These are phyloP conservation scores for Arremon aurantiirostris DNA, from an alignment of 2,797 vertebrate species.

Conservation along the genomic window DNA sequence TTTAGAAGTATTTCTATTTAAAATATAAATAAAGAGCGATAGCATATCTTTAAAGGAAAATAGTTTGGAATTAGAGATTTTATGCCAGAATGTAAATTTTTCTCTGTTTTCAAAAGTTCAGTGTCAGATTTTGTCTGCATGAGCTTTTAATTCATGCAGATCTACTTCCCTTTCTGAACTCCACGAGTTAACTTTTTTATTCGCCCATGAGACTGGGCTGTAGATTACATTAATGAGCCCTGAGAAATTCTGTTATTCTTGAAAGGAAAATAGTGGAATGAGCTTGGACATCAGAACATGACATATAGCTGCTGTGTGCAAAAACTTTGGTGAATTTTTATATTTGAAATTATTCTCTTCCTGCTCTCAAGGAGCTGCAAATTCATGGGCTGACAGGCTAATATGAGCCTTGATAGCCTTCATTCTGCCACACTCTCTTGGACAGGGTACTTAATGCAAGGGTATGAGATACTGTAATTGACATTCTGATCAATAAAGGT, in stretches of 20 bases:
- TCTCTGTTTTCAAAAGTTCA: background rate
- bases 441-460: constrained; percentile 43
- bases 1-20: background rate
- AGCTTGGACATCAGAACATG: background rate
- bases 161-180: background rate
- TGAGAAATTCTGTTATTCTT: background rate
- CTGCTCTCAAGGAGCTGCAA: constrained; percentile 17
- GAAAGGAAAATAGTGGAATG: background rate
- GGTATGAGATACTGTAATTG: constrained; percentile 17
- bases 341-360: background rate
- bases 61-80: background rate
- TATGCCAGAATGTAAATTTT: background rate
- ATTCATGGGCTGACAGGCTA: constrained; percentile 29
- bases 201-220: background rate
- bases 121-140: background rate
- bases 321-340: background rate
- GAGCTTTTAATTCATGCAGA: background rate
- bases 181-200: background rate
- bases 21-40: background rate
- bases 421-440: constrained; percentile 5
- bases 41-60: background rate
- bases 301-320: background rate
- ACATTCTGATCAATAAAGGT: constrained; percentile 49
- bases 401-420: constrained; percentile 26
- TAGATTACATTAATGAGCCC: background rate